Evolutionary conservation across 2,888 invertebrate genomes (phyloP).

Genomic region (Dasypogon diadema): DNA sequence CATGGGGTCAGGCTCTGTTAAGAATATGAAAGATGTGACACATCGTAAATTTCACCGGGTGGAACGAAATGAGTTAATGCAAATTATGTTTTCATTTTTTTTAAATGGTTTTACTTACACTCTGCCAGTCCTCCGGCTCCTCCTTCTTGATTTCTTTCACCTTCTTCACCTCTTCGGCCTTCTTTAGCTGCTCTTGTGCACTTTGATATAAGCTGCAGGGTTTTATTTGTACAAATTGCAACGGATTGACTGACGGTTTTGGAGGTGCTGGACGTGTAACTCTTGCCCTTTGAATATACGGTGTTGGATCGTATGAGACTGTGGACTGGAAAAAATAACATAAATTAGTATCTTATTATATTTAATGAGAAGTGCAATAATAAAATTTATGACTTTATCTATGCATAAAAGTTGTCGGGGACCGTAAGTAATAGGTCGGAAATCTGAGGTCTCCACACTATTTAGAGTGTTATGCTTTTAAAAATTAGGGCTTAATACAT

Average conservation of each 20-base stretch:
- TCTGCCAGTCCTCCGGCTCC: conserved; percentile 92
- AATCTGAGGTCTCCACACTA: too few relatives aligned
- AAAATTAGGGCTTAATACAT: too few relatives aligned
- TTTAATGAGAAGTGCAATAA: neutral
- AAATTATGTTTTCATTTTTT: neutral
- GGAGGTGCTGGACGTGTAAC: conserved; percentile 81
- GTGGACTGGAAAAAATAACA: conserved; percentile 63
- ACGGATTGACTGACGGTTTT: conserved; percentile 86
- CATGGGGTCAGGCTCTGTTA: neutral
- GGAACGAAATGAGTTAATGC: conserved; percentile 10
- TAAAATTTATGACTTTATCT: too few relatives aligned
- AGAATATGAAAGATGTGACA: neutral
- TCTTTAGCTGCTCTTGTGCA: conserved; percentile 86
- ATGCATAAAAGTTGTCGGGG: too few relatives aligned
- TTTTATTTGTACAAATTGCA: conserved; percentile 90
- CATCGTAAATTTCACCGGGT: neutral
- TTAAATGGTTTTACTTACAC: conserved; percentile 74
- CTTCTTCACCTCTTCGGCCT: conserved; percentile 87
- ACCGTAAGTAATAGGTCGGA: too few relatives aligned
- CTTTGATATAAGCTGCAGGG: conserved; percentile 88
- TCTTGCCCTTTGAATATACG: conserved; percentile 69
- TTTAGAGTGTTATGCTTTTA: too few relatives aligned
- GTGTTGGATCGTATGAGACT: conserved; percentile 67
- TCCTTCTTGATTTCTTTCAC: conserved; percentile 84
- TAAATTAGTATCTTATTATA: too few relatives aligned